phyloP scores from a whole-genome alignment of 2,113 vertebrate genomes.

The Pollachius pollachius region DNA sequence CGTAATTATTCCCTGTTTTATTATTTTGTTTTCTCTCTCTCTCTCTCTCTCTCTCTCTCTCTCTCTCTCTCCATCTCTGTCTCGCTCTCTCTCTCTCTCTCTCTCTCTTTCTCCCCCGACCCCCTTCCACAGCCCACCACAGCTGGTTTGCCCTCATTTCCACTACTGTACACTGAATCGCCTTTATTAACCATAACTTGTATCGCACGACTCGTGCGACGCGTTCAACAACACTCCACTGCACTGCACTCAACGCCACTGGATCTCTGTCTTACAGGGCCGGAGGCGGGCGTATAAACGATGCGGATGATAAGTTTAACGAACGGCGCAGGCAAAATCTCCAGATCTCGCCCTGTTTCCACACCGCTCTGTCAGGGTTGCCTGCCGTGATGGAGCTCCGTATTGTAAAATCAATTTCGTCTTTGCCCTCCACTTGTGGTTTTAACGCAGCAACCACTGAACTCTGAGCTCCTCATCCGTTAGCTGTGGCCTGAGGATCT shows the following conservation, averaged over 20 bases:
- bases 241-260: conserved; percentile 14
- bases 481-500: conserved; percentile 38
- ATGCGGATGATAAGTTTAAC: conserved; percentile 57
- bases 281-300: conserved; percentile 40
- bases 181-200: too few relatives aligned
- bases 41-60: neutral
- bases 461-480: conserved; percentile 46
- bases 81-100: conserved; percentile 1
- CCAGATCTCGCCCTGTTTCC: conserved; percentile 6
- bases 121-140: conserved; percentile 1
- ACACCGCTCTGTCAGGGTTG: conserved; percentile 58
- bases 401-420: conserved; percentile 70
- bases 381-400: conserved; percentile 53
- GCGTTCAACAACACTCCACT: conserved; percentile 53
- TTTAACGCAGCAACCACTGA: conserved; percentile 62
- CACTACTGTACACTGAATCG: too few relatives aligned
- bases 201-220: neutral
- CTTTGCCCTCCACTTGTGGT: conserved; percentile 56
- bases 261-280: conserved; percentile 49
- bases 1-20: neutral
- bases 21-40: neutral
- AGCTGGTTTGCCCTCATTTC: neutral
- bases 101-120: neutral
- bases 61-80: neutral
- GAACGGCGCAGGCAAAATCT: conserved; percentile 54